A percentile compares a stretch with the other conserved stretches of the same genome.
phyloP scores from a whole-genome alignment of 2,888 invertebrate species.

The Drosophila nigricruria region DNA sequence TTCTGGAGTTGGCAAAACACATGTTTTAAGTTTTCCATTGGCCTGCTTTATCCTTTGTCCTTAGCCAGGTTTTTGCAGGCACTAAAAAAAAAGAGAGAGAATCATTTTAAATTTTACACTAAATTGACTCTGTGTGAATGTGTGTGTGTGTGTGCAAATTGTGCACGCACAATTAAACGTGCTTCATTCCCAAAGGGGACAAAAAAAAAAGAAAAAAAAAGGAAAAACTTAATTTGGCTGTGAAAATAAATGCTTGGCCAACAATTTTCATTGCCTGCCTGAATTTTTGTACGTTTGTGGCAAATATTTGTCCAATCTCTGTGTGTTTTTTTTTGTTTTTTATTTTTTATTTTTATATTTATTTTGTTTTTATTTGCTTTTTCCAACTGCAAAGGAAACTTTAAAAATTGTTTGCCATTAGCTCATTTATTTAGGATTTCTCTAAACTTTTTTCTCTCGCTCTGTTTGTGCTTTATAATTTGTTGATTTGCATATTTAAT shows the following conservation, averaged over 20 bases:
- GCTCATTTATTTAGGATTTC: conserved; percentile 35
- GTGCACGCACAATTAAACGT: conserved; percentile 77
- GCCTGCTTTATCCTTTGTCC: conserved; percentile 42
- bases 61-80: conserved; percentile 27
- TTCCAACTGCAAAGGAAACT: conserved; percentile 21
- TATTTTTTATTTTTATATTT: background rate
- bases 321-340: background rate
- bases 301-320: conserved; percentile 45
- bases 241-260: conserved; percentile 40
- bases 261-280: conserved; percentile 21
- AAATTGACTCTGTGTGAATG: conserved; percentile 65
- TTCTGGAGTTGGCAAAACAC: conserved; percentile 53
- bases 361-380: conserved; percentile 20
- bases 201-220: conserved; percentile 9
- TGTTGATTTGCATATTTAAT: conserved; percentile 18
- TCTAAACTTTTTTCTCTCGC: background rate
- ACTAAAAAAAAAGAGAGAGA: conserved; percentile 7
- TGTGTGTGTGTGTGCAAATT: conserved; percentile 52
- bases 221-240: conserved; percentile 41
- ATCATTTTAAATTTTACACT: conserved; percentile 72
- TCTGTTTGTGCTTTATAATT: conserved; percentile 3
- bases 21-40: conserved; percentile 52
- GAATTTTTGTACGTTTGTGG: conserved; percentile 28
- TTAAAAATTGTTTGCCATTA: conserved; percentile 6
- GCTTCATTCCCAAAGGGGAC: conserved; percentile 32